A percentile compares a stretch with the other conserved stretches of the same genome.
phyloP scores from a whole-genome alignment of 1,140 invertebrate species.

The Acromyrmex charruanus region DNA sequence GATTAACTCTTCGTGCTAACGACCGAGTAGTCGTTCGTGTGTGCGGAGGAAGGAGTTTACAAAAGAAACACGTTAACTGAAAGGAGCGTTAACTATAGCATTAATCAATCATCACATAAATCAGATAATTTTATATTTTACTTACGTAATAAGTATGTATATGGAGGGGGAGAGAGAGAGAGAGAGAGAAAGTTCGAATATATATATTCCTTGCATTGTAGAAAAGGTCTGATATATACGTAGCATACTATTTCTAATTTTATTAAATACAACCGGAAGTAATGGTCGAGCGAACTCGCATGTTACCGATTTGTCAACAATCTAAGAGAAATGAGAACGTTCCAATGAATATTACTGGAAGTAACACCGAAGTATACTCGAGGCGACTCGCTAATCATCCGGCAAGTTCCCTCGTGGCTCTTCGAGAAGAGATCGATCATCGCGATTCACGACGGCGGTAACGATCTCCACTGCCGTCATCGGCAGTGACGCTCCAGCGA shows the following conservation, averaged over 20 bases:
- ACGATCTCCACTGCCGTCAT: constrained; percentile 48
- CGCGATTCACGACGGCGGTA: constrained; percentile 37
- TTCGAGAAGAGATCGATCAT: constrained; percentile 61
- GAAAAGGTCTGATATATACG: background rate
- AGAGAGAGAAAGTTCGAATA: background rate
- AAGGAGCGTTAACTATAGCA: constrained; percentile 10
- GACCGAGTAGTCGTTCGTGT: constrained; percentile 10
- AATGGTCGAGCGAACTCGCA: background rate
- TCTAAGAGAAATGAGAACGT: background rate
- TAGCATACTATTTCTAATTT: background rate
- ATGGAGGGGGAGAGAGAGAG: background rate
- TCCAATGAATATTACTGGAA: constrained; percentile 10
- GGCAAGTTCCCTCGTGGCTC: constrained; percentile 2
- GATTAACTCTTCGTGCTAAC: constrained; percentile 28
- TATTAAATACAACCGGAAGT: background rate
- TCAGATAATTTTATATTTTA: background rate
- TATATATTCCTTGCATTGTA: background rate
- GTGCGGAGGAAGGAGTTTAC: background rate
- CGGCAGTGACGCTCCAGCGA: constrained; percentile 61
- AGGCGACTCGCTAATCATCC: constrained; percentile 27
- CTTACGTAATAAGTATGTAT: background rate
- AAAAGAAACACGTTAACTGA: constrained; percentile 7
- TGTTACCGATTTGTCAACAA: background rate
- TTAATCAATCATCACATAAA: background rate
- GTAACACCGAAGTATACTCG: constrained; percentile 9